Percentiles rank a stretch among this genome's conserved stretches.
phyloP scores from a whole-genome alignment of 1,140 invertebrate species.

The Anoplophora glabripennis region DNA sequence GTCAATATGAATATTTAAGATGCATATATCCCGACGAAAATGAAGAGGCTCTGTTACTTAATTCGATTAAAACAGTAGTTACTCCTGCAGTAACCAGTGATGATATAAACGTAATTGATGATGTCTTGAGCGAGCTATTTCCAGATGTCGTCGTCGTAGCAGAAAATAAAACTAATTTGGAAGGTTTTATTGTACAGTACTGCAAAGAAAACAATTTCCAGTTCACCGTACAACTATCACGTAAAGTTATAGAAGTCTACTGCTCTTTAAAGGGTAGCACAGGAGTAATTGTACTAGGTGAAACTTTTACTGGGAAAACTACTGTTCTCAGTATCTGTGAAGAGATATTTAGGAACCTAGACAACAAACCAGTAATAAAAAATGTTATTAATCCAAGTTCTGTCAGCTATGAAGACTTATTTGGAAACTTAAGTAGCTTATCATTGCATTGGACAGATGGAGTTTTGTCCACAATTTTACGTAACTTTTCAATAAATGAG shows the following conservation, averaged over 20 bases:
- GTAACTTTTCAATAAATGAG: constrained; percentile 62
- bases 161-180: neutral
- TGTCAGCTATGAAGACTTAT: constrained; percentile 82
- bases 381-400: constrained; percentile 85
- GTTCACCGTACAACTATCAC: constrained; percentile 62
- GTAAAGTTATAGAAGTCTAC: constrained; percentile 66
- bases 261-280: constrained; percentile 79
- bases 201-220: constrained; percentile 67
- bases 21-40: constrained; percentile 60
- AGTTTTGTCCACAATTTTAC: constrained; percentile 70
- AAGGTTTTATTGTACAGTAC: constrained; percentile 40
- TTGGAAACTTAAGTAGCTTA: constrained; percentile 74
- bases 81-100: constrained; percentile 82
- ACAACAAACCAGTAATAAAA: constrained; percentile 42
- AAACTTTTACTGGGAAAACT: constrained; percentile 69
- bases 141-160: constrained; percentile 53
- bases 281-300: constrained; percentile 78
- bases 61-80: constrained; percentile 81
- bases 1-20: constrained; percentile 17
- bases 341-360: constrained; percentile 5
- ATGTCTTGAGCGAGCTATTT: constrained; percentile 87
- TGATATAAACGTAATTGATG: constrained; percentile 84
- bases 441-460: constrained; percentile 90
- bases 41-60: constrained; percentile 14
- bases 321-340: constrained; percentile 33